These are phyloP conservation scores for Benthosema pterotum DNA, from an alignment of 2,797 vertebrate genomes.

Conservation along the genomic window DNA sequence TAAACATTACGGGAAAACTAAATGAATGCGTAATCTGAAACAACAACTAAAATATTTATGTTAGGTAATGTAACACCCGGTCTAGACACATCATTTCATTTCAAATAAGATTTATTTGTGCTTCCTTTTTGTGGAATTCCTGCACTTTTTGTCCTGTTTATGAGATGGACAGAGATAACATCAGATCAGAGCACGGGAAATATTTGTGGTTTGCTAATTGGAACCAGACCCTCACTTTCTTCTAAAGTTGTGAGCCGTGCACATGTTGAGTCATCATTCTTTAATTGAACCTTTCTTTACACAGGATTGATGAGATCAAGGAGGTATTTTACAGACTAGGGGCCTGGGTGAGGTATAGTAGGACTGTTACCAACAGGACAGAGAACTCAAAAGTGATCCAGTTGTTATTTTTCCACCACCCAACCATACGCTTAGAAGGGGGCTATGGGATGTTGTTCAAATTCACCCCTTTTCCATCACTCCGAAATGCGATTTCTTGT, in stretches of 20 bases:
- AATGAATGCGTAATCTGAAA: too few species aligned
- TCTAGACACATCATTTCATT: slow-evolving; percentile 40
- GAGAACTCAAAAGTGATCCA: too few species aligned
- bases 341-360: background rate
- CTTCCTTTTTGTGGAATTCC: slow-evolving; percentile 38
- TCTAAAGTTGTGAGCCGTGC: slow-evolving; percentile 43
- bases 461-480: too few species aligned
- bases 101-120: slow-evolving; percentile 45
- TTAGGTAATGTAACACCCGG: slow-evolving; percentile 34
- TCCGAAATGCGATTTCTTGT: too few species aligned
- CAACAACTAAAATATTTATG: slow-evolving; percentile 8
- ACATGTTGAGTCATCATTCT: slow-evolving; percentile 55
- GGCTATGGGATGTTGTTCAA: too few species aligned
- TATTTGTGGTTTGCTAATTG: slow-evolving; percentile 55
- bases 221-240: slow-evolving; percentile 66
- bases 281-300: slow-evolving; percentile 34
- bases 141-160: slow-evolving; percentile 48
- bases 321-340: background rate
- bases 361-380: background rate
- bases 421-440: too few species aligned
- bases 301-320: slow-evolving; percentile 41
- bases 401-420: too few species aligned
- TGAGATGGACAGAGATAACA: slow-evolving; percentile 54
- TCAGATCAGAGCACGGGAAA: slow-evolving; percentile 43
- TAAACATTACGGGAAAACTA: too few species aligned